Evolutionary conservation across 2,888 invertebrate species (phyloP).

Genomic region (Pseudoips prasinana): DNA sequence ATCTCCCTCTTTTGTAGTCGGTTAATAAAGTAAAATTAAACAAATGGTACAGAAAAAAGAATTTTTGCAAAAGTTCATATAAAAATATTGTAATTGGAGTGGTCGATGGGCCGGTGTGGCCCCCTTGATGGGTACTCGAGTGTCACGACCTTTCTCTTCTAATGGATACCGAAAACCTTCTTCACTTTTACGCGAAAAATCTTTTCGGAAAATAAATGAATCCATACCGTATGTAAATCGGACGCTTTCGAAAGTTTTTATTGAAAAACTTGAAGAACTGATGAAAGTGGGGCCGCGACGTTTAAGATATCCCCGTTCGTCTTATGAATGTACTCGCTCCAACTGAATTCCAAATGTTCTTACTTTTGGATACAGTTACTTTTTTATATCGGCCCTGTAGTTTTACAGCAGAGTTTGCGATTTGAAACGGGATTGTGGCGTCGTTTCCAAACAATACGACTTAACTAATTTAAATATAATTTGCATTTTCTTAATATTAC

Average conservation of each 20-base stretch:
- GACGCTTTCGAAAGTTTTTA: constrained; percentile 77
- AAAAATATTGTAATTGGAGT: constrained; percentile 64
- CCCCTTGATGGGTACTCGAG: constrained; percentile 41
- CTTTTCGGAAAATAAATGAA: constrained; percentile 77
- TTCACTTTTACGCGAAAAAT: constrained; percentile 70
- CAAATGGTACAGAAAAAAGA: too few relatives aligned
- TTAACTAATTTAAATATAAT: too few relatives aligned
- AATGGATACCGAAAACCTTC: constrained; percentile 71
- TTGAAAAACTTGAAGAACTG: constrained; percentile 80
- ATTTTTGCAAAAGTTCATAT: too few relatives aligned
- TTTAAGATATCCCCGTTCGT: constrained; percentile 65
- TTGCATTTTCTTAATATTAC: too few relatives aligned
- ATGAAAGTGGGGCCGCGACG: constrained; percentile 75
- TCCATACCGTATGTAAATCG: constrained; percentile 79
- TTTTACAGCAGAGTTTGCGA: neutral
- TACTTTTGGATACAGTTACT: constrained; percentile 39
- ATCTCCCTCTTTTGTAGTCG: too few relatives aligned
- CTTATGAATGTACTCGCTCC: constrained; percentile 60
- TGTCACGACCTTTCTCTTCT: constrained; percentile 60
- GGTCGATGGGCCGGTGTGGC: constrained; percentile 42
- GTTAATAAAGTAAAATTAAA: too few relatives aligned
- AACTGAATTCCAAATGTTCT: constrained; percentile 53
- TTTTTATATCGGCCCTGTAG: constrained; percentile 25
- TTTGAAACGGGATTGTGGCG: constrained; percentile 6
- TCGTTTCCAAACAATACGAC: too few relatives aligned